Percentiles rank a stretch among this genome's conserved stretches.
phyloP scores from a whole-genome alignment of 92 coral and sea anemone species.

The Plumapathes pennacea region DNA sequence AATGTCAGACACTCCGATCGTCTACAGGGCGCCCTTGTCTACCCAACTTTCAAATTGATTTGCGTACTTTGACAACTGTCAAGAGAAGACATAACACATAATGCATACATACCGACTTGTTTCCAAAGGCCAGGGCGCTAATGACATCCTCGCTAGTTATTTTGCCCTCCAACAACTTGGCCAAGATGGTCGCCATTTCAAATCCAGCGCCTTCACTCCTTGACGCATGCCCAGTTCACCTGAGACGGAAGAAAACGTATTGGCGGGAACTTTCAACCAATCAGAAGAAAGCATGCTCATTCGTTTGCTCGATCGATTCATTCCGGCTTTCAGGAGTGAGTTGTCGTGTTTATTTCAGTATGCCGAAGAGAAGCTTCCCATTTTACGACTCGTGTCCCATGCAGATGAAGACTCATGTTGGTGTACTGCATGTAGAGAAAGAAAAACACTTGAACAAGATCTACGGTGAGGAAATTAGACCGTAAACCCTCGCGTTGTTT shows the following conservation, averaged over 20 bases:
- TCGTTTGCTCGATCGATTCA: not conserved
- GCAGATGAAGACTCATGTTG: slow-evolving; percentile 86
- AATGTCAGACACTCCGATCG: too few species aligned
- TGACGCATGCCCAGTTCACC: slow-evolving; percentile 44
- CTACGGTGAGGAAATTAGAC: slow-evolving; percentile 61
- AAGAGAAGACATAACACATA: too few species aligned
- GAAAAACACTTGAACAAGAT: slow-evolving; percentile 56
- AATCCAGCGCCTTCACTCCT: slow-evolving; percentile 54
- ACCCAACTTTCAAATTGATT: too few species aligned
- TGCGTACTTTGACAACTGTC: too few species aligned
- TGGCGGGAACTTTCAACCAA: slow-evolving; percentile 85
- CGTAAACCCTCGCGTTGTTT: not conserved
- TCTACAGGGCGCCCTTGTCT: too few species aligned
- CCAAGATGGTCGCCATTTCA: slow-evolving; percentile 76
- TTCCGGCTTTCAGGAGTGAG: not conserved
- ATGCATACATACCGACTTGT: too few species aligned
- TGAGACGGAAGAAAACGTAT: slow-evolving; percentile 2
- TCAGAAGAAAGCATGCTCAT: slow-evolving; percentile 15
- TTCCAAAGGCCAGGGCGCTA: too few species aligned
- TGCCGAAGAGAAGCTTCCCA: slow-evolving; percentile 90
- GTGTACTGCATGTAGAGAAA: slow-evolving; percentile 65
- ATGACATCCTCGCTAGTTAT: slow-evolving; percentile 50
- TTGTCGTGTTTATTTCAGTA: slow-evolving; percentile 1
- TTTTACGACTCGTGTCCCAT: slow-evolving; percentile 67
- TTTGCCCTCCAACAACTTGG: slow-evolving; percentile 58